Evolutionary conservation across 1,140 invertebrate species (phyloP).

Genomic region (Carcinoscorpius rotundicauda): DNA sequence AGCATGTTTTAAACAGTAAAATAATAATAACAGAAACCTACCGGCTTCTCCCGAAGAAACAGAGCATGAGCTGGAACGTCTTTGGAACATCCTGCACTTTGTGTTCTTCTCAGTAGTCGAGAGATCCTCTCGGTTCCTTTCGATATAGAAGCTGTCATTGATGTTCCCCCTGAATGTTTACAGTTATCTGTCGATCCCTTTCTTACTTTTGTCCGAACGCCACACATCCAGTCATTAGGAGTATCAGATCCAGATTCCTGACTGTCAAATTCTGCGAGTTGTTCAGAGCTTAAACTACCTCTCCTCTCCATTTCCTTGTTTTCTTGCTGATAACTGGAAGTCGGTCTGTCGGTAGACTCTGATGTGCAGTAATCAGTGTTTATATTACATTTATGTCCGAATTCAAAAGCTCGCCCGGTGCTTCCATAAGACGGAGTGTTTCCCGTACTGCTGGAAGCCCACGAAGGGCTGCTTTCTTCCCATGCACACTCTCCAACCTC

Average conservation of each 20-base stretch:
- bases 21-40: constrained; percentile 9
- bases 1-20: background rate
- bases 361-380: constrained; percentile 18
- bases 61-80: constrained; percentile 33
- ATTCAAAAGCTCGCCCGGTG: constrained; percentile 23
- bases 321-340: background rate
- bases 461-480: constrained; percentile 22
- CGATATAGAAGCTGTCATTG: constrained; percentile 21
- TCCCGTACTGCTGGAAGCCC: constrained; percentile 21
- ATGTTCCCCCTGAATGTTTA: constrained; percentile 15
- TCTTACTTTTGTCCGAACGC: constrained; percentile 2
- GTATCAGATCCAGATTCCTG: constrained; percentile 5
- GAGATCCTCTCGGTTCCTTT: constrained; percentile 27
- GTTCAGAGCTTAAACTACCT: background rate
- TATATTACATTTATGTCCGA: constrained; percentile 23
- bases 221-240: constrained; percentile 5
- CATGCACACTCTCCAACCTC: constrained; percentile 7
- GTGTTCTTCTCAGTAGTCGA: constrained; percentile 32
- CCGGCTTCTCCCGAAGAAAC: constrained; percentile 28
- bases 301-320: background rate
- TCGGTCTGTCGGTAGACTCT: background rate
- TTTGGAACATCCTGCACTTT: constrained; percentile 35
- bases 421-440: constrained; percentile 23
- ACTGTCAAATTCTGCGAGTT: background rate
- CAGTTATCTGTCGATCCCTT: constrained; percentile 7